Evolutionary conservation across 2,797 vertebrate species (phyloP), one percentile per base, ranked within the genome.

Genomic region (Helarctos malayanus): DNA sequence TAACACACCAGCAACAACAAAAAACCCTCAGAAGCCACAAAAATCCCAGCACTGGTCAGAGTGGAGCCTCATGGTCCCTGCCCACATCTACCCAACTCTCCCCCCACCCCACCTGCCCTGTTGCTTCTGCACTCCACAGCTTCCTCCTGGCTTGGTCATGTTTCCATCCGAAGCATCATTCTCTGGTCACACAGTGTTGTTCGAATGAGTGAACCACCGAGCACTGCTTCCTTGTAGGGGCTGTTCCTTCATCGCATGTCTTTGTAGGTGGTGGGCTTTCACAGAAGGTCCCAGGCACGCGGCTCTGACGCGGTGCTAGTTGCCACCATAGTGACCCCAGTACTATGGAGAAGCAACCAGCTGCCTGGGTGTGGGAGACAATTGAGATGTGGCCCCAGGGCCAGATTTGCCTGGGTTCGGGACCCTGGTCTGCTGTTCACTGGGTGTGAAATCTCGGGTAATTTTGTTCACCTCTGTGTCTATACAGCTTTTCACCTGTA

Each of bases 71-170:
- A 29, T 2, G 0, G 10, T 32, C 16, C 63, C 57, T 47, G 29
- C 18, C 54, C 47, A 15, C 3, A 0, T 59, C 73, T 49, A 3
- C 29, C 65, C 19, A 52, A 52, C 57, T 88, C 63, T 52, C 13
- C 6, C 49, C 38, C 10, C 19, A 5, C 19, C 1, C 32, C 11
- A 14, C 1, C 25, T 18, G n/a, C 16, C 2, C 71, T 1, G 0
- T n/a, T 41, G 5, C 25, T 59, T 56, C n/a, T 25, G 49, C 35
- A 59, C 3, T 1, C 38, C 29, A 7, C n/a, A 27, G 11, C 47
- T 91, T 41, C 83, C 69, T 38, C 87, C 19, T 7, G 5, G 27
- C 47, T n/a, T 16, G 61, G 47, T 16, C 35, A 12, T 18, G 21
- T 57, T 57, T 75, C 32, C 61, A 13, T 27, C 52, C 2, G 54